Percentiles rank a stretch among this genome's conserved stretches.
Conservation (phyloP, 2,888 invertebrate genomes). For the Eristalis pertinax region DNA sequence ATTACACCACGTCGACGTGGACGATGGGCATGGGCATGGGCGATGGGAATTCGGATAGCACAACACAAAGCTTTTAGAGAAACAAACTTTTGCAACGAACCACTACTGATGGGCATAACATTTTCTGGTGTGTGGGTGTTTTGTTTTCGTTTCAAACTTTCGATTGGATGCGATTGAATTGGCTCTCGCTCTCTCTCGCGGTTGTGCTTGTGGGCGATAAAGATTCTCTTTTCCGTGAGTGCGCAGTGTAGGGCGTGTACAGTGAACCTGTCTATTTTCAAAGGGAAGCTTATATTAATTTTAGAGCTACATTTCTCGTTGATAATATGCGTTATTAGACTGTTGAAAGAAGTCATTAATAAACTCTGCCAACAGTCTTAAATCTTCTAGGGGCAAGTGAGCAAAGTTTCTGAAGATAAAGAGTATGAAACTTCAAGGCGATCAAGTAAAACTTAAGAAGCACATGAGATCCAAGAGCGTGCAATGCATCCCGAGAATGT, state of each 20-base stretch:
- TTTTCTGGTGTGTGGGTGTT: constrained; percentile 16
- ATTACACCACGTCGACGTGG: constrained; percentile 25
- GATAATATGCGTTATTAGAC: too few species aligned
- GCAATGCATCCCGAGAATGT: too few species aligned
- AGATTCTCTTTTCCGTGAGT: constrained; percentile 39
- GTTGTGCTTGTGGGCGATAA: not conserved
- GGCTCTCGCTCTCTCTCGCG: constrained; percentile 2
- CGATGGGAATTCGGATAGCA: constrained; percentile 44
- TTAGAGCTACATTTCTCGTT: too few species aligned
- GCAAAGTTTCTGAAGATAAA: too few species aligned
- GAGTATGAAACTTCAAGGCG: too few species aligned
- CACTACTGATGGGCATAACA: constrained; percentile 33
- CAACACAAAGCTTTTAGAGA: constrained; percentile 66
- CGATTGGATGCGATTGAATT: not conserved
- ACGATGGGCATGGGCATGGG: not conserved
- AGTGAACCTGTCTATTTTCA: constrained; percentile 5
- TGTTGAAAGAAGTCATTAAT: not conserved
- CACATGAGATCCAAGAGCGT: too few species aligned
- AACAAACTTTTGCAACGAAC: constrained; percentile 58
- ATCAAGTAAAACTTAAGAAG: too few species aligned
- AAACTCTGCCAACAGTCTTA: too few species aligned
- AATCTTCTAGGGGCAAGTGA: too few species aligned
- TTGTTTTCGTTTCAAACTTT: constrained; percentile 9
- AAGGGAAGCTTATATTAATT: not conserved
- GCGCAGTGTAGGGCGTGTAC: constrained; percentile 43